These are phyloP conservation scores for Boulengeromyrus knoepffleri DNA, from an alignment of 2,113 vertebrate genomes.

Conservation along the genomic window DNA sequence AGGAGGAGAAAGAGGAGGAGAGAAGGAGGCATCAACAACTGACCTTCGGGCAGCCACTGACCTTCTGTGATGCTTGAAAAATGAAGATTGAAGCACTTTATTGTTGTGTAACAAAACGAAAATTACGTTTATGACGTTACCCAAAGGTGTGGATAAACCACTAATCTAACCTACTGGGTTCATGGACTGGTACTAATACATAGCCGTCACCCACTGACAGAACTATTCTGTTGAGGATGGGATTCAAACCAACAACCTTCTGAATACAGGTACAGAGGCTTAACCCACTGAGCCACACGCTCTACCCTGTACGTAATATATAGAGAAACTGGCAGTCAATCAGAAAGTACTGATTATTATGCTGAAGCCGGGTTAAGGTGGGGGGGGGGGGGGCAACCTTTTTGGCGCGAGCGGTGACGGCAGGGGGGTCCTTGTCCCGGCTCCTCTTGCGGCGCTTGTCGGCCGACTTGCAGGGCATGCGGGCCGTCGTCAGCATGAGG, in stretches of 20 bases:
- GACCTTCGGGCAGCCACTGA: neutral
- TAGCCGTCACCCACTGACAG: neutral
- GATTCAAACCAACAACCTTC: neutral
- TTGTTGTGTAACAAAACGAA: no score
- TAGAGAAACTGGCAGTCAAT: neutral
- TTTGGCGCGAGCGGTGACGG: conserved; percentile 80
- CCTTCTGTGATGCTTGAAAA: neutral
- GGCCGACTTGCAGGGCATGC: conserved; percentile 79
- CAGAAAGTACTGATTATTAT: neutral
- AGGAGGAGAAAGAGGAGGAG: neutral
- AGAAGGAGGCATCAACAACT: neutral
- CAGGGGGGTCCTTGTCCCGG: conserved; percentile 82
- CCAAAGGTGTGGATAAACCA: neutral
- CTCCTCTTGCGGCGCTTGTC: conserved; percentile 97
- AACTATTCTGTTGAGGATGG: neutral
- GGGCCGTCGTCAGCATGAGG: conserved; percentile 82
- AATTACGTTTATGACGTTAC: no score
- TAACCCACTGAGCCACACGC: neutral
- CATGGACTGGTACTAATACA: neutral
- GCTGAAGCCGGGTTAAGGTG: neutral
- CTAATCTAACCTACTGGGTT: neutral
- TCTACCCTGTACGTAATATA: neutral
- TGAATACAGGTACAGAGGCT: neutral
- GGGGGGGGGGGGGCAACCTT: conserved; percentile 66
- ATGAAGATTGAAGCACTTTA: neutral